These are phyloP conservation scores for Temnothorax ravouxi DNA, from an alignment of 2,888 invertebrate genomes.

Conservation along the genomic window DNA sequence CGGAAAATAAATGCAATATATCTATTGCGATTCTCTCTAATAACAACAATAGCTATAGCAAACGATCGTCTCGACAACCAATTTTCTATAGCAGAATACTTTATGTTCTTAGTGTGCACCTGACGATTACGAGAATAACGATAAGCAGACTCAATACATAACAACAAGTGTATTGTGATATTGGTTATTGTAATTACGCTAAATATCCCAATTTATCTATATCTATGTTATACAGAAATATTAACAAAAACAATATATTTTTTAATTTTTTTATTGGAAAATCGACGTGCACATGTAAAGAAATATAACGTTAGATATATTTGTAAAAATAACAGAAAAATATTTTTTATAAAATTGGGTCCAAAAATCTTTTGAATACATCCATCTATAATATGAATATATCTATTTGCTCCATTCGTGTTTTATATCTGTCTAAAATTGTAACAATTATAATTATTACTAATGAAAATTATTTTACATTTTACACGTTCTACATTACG, in stretches of 20 bases:
- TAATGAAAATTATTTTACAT: not conserved
- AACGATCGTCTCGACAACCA: conserved; percentile 61
- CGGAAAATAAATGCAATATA: conserved; percentile 61
- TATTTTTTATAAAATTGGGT: not conserved
- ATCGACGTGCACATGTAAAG: not conserved
- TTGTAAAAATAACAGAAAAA: conserved; percentile 10
- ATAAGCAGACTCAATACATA: not conserved
- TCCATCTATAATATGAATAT: not conserved
- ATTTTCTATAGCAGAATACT: conserved; percentile 54
- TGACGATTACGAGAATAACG: not conserved
- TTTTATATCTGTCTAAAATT: not conserved
- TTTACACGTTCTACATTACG: not conserved
- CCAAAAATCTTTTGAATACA: not conserved
- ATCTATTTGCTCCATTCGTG: not conserved
- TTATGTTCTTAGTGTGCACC: conserved; percentile 1
- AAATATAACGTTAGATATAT: not conserved
- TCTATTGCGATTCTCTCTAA: conserved; percentile 59
- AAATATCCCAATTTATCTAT: not conserved
- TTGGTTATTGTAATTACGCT: not conserved
- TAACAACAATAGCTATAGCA: conserved; percentile 69
- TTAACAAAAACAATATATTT: not conserved
- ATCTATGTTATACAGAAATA: not conserved
- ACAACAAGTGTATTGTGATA: not conserved
- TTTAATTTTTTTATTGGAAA: too few species aligned
- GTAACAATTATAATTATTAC: not conserved